A percentile compares a stretch with the other conserved stretches of the same genome.
These are phyloP conservation scores for Bryconaethiops microstoma DNA, from an alignment of 2,797 vertebrate species.

Conservation along the genomic window DNA sequence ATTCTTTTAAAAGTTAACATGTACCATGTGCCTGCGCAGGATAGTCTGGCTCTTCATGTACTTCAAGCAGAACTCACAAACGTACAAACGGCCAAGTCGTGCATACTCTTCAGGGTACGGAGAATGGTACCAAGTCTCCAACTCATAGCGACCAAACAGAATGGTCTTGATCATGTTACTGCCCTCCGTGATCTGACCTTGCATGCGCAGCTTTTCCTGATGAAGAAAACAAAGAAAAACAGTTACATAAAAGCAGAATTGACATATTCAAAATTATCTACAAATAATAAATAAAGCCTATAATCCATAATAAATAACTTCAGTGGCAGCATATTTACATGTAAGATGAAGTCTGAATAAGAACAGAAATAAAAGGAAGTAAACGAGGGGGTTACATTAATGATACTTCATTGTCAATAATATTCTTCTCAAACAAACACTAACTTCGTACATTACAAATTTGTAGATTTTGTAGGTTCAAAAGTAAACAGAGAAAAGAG, in stretches of 20 bases:
- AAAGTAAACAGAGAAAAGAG: neutral
- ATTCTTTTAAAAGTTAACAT: too few relatives aligned
- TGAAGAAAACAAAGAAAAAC: neutral
- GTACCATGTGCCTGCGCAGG: conserved; percentile 94
- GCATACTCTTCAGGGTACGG: conserved; percentile 91
- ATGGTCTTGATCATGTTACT: conserved; percentile 93
- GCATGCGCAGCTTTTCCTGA: conserved; percentile 87
- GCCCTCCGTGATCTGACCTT: conserved; percentile 89
- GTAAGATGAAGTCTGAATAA: neutral
- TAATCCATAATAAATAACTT: too few relatives aligned
- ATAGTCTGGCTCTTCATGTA: conserved; percentile 99
- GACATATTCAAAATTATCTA: too few relatives aligned
- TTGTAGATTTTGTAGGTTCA: neutral
- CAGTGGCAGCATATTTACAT: neutral
- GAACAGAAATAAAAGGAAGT: neutral
- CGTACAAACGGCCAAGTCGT: conserved; percentile 85
- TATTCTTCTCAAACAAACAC: neutral
- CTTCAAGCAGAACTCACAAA: conserved; percentile 96
- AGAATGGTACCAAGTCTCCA: conserved; percentile 91
- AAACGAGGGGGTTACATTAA: neutral
- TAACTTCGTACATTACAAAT: too few relatives aligned
- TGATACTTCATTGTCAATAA: neutral
- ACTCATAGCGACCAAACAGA: conserved; percentile 85
- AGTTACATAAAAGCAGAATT: neutral
- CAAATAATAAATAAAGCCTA: too few relatives aligned